Evolutionary conservation across 2,113 vertebrate species (phyloP).

Genomic region (Zapornia atra): DNA sequence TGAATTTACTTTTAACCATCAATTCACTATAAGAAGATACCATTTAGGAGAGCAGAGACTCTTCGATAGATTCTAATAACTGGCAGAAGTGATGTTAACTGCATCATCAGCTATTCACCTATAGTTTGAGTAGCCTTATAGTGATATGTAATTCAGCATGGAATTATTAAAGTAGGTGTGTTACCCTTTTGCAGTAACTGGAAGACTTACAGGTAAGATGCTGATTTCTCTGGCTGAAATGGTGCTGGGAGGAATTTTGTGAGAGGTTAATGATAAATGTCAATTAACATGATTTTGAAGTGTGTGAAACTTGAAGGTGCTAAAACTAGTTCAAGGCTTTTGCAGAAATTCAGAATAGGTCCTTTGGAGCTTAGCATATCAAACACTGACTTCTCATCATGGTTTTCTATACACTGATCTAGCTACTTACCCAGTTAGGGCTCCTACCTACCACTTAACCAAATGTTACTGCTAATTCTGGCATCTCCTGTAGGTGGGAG

Average conservation of each 20-base stretch:
- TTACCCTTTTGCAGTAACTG: neutral
- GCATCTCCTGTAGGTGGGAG: slow-evolving; percentile 43
- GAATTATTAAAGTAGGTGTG: neutral
- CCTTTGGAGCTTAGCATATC: neutral
- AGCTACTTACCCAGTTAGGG: neutral
- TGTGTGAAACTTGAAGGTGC: neutral
- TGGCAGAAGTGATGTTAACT: neutral
- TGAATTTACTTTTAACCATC: neutral
- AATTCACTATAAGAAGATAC: neutral
- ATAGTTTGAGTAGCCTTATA: neutral
- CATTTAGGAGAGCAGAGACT: neutral
- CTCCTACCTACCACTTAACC: slow-evolving; percentile 34
- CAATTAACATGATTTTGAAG: neutral
- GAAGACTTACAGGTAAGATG: neutral
- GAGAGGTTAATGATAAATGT: neutral
- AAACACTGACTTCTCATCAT: neutral
- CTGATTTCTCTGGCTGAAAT: neutral
- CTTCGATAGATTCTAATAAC: neutral
- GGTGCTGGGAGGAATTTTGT: neutral
- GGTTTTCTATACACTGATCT: neutral
- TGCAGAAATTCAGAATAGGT: neutral
- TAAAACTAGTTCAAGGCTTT: neutral
- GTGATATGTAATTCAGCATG: neutral
- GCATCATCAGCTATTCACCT: neutral
- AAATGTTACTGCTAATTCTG: slow-evolving; percentile 59